A percentile compares a stretch with the other conserved stretches of the same genome.
phyloP scores from a whole-genome alignment of 2,113 vertebrate genomes.

The Apistogramma diplotaenia region DNA sequence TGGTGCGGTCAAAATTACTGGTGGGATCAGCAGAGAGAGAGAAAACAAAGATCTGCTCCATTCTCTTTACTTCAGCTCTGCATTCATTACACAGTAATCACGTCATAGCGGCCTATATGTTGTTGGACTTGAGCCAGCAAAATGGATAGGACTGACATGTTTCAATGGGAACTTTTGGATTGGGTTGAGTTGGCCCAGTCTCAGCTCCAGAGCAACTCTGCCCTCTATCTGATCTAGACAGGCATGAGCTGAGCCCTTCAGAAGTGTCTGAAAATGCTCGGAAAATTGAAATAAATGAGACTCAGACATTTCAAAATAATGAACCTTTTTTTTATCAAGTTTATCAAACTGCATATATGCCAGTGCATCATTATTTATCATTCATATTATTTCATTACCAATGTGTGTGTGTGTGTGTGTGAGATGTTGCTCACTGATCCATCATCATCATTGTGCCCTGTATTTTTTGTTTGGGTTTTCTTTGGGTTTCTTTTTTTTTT shows the following conservation, averaged over 20 bases:
- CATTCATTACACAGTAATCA: conserved; percentile 20
- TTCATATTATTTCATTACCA: neutral
- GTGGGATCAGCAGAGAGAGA: conserved; percentile 16
- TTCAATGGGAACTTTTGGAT: conserved; percentile 23
- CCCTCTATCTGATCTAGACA: conserved; percentile 30
- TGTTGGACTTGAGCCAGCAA: conserved; percentile 37
- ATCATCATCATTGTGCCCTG: neutral
- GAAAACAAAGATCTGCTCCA: conserved; percentile 13
- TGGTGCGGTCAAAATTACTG: conserved; percentile 4
- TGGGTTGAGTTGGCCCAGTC: conserved; percentile 18
- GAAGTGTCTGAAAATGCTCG: neutral
- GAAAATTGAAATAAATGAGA: neutral
- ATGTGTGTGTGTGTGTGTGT: neutral
- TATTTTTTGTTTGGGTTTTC: neutral
- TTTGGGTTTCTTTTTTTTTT: too few relatives aligned
- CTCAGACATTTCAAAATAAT: too few relatives aligned
- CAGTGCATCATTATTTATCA: neutral
- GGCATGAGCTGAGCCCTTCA: neutral
- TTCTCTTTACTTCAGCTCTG: conserved; percentile 8
- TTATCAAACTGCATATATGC: neutral
- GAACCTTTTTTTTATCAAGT: neutral
- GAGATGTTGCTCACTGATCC: neutral
- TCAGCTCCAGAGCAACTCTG: conserved; percentile 28
- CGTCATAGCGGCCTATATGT: conserved; percentile 32
- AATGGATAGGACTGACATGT: conserved; percentile 11